Conservation (phyloP, 2,797 vertebrate genomes). For the Tokudaia muenninki region DNA sequence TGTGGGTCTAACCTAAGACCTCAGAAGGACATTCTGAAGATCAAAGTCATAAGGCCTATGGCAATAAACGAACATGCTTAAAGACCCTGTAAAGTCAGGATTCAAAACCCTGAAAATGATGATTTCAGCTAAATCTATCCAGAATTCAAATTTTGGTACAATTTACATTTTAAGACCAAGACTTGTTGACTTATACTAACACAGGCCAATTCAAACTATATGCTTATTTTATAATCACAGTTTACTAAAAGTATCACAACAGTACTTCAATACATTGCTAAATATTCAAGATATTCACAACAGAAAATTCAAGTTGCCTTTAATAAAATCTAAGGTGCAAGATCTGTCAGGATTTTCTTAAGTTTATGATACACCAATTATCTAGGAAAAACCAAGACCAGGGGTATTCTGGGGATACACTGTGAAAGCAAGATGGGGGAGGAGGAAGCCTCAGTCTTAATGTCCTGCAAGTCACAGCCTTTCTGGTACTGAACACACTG, state of each 20-base stretch:
- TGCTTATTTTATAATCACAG: slow-evolving; percentile 14
- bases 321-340: slow-evolving; percentile 17
- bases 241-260: slow-evolving; percentile 34
- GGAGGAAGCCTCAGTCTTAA: not conserved
- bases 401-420: not conserved
- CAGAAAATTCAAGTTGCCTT: not conserved
- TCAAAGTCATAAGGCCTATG: not conserved
- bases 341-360: slow-evolving; percentile 39
- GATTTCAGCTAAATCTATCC: not conserved
- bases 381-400: slow-evolving; percentile 36
- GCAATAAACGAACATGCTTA: not conserved
- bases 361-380: slow-evolving; percentile 21
- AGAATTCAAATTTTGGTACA: slow-evolving; percentile 38
- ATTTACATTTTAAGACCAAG: slow-evolving; percentile 48
- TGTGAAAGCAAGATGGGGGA: not conserved
- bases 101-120: not conserved
- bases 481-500: not conserved
- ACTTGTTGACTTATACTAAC: slow-evolving; percentile 27
- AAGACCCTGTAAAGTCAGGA: not conserved
- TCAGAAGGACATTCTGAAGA: not conserved
- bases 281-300: not conserved
- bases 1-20: not conserved
- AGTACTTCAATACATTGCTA: not conserved
- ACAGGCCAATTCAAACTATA: slow-evolving; percentile 41
- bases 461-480: not conserved